A percentile compares a stretch with the other conserved stretches of the same genome.
phyloP scores from a whole-genome alignment of 2,113 vertebrate genomes.

The Siniperca chuatsi region DNA sequence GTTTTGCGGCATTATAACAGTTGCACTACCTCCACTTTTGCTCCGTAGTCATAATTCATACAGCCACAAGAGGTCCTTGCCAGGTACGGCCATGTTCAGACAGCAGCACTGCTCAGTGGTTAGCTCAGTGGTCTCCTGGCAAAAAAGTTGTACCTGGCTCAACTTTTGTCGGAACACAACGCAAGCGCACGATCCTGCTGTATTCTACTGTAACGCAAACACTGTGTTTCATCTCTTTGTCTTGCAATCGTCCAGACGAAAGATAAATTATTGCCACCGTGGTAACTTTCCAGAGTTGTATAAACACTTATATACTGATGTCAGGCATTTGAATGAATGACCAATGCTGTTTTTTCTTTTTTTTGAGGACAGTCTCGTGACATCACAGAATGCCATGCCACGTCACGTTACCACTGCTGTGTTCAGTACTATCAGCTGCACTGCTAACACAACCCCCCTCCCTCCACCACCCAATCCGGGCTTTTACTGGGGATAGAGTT shows the following conservation, averaged over 20 bases:
- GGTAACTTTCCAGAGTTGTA: neutral
- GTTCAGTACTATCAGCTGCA: neutral
- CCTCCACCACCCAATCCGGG: neutral
- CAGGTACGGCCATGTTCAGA: neutral
- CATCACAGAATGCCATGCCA: conserved; percentile 1
- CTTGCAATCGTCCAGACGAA: neutral
- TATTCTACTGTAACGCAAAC: neutral
- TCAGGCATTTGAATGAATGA: neutral
- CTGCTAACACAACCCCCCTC: neutral
- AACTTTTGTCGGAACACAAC: neutral
- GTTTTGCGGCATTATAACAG: neutral
- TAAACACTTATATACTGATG: too few relatives aligned
- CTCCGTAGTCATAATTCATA: neutral
- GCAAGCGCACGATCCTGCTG: neutral
- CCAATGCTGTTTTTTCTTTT: neutral
- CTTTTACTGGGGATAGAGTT: neutral
- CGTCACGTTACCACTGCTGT: neutral
- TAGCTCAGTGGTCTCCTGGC: neutral
- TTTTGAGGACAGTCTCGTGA: neutral
- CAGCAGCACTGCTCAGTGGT: neutral
- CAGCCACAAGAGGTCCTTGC: neutral
- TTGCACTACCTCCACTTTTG: neutral
- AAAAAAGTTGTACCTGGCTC: neutral
- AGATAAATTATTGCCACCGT: neutral
- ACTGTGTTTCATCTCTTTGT: neutral